Evolutionary conservation across 1,140 invertebrate genomes (phyloP), one percentile per base, ranked within the genome.

Genomic region (Hycleus cichorii): DNA sequence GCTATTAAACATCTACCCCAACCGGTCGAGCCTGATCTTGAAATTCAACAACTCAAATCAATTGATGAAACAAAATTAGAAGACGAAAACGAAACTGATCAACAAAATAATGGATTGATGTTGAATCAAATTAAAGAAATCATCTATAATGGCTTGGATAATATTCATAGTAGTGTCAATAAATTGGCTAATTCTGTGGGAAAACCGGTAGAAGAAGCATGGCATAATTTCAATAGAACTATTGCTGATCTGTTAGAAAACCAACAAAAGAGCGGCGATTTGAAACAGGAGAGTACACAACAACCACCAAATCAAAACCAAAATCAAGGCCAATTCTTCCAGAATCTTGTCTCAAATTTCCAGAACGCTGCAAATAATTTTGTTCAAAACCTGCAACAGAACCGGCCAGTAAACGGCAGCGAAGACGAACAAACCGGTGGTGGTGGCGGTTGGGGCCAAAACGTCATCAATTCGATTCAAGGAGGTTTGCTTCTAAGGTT

Each of bases 1-100:
- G 58, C 63, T 0, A 27, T 49, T 25, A 64, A 67, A 40, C 52
- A 65, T 53, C 32, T 65, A 11, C 63, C 63, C 9, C 38, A 60
- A 11, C 47, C 32, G 32, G 7, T 32, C 32, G 32, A 32, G 7
- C 4, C 4, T 5, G 32, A 3, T 32, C 32, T 32, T 18, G 18
- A 18, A 18, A 18, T 18, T 32, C 32, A 7, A 32, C 32, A 32
- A 32, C 18, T 18, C 18, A 18, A 18, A 18, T 18, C 18, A 18
- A 7, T 7, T 5, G 24, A 62, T n/a, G 54, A 57, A 12, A 49
- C 58, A 44, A 10, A 55, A 42, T 18, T 42, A 9, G 47, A 47
- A 11, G 38, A 47, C 8, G 43, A 55, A 25, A 39, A 11, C 6
- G 10, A 47, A 44, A 32, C 8, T 39, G 40, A 10, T 42, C 4